A percentile compares a stretch with the other conserved stretches of the same genome.
Conservation (phyloP, 2,888 invertebrate genomes). For the Platycheirus albimanus region DNA sequence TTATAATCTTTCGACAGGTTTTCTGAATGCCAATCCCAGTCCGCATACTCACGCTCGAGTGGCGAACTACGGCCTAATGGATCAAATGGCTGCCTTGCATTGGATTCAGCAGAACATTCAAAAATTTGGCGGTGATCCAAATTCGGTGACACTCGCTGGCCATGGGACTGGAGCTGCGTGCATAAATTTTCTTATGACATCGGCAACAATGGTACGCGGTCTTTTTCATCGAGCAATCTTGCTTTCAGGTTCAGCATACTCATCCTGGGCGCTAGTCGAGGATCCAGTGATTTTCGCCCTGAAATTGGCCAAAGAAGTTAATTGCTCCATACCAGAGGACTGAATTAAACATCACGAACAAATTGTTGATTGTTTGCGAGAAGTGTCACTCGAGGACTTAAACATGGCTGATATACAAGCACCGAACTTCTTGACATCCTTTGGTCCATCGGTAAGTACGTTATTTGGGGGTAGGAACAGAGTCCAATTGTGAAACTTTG, state of each 20-base stretch:
- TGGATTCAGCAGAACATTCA: slow-evolving; percentile 98
- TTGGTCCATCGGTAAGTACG: slow-evolving; percentile 90
- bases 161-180: slow-evolving; percentile 99
- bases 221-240: slow-evolving; percentile 94
- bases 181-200: slow-evolving; percentile 98
- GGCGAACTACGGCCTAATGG: slow-evolving; percentile 98
- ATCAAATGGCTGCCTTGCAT: slow-evolving; percentile 97
- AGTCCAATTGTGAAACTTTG: slow-evolving; percentile 2
- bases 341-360: slow-evolving; percentile 91
- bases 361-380: slow-evolving; percentile 92
- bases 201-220: slow-evolving; percentile 93
- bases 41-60: slow-evolving; percentile 94
- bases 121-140: slow-evolving; percentile 96
- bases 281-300: slow-evolving; percentile 92
- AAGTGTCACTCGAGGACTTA: slow-evolving; percentile 89
- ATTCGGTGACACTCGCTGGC: slow-evolving; percentile 95
- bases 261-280: slow-evolving; percentile 95
- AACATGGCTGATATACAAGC: slow-evolving; percentile 90
- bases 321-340: slow-evolving; percentile 92
- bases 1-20: slow-evolving; percentile 84
- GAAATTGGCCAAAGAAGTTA: slow-evolving; percentile 90
- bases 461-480: slow-evolving; percentile 17
- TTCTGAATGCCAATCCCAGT: slow-evolving; percentile 93
- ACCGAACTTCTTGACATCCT: slow-evolving; percentile 92
- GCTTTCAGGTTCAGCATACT: slow-evolving; percentile 93